Percentiles rank a stretch among this genome's conserved stretches.
Evolutionary conservation across 2,888 invertebrate species (phyloP).

Genomic region (Panzeria rudis): DNA sequence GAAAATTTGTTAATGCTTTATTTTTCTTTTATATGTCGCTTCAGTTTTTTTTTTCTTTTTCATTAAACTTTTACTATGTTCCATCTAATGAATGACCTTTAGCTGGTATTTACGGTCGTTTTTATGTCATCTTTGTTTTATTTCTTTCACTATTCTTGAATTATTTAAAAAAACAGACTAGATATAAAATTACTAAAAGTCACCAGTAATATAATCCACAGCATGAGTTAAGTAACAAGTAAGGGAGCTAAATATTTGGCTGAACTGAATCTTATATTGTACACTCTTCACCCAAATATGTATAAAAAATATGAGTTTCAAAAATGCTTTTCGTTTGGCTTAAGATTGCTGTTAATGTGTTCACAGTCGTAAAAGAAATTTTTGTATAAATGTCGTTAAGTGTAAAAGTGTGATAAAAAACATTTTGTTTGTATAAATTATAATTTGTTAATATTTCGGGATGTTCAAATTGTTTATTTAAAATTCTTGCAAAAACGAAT

Average conservation of each 20-base stretch:
- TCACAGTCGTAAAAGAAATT: background rate
- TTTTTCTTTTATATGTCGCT: background rate
- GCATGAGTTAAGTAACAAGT: background rate
- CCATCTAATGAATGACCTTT: conserved; percentile 12
- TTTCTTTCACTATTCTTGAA: background rate
- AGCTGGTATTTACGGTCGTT: conserved; percentile 9
- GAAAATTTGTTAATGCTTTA: background rate
- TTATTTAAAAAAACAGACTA: background rate
- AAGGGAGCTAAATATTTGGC: background rate
- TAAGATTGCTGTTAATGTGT: background rate
- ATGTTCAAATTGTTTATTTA: background rate
- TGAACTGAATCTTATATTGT: background rate
- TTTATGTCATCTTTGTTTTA: conserved; percentile 16
- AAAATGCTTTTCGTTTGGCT: background rate
- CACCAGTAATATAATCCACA: background rate
- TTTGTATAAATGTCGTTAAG: background rate
- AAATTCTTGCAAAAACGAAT: too few relatives aligned
- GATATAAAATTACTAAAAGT: conserved; percentile 8
- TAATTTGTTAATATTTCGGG: background rate
- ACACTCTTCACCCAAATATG: background rate
- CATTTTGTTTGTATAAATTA: background rate
- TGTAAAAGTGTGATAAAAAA: background rate
- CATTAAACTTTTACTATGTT: conserved; percentile 20
- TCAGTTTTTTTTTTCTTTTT: background rate
- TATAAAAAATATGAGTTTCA: background rate